Conservation (phyloP, 2,888 invertebrate genomes). For the Drosophila merina region DNA sequence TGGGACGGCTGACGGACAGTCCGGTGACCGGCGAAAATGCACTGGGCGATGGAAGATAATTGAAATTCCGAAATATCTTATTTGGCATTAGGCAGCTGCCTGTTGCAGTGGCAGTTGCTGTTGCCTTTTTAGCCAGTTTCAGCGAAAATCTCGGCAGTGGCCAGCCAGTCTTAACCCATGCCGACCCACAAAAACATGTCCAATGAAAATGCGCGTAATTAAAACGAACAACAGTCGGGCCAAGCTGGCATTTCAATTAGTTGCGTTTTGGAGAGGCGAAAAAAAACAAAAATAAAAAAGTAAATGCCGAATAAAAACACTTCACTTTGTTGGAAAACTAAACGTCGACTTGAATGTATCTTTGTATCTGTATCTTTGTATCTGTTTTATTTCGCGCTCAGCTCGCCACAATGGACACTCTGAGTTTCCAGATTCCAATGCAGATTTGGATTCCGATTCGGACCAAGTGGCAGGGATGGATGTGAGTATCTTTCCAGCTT, state of each 20-base stretch:
- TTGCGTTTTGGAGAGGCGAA: constrained; percentile 51
- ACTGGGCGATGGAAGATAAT: constrained; percentile 57
- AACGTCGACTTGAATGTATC: constrained; percentile 6
- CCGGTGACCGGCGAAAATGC: constrained; percentile 14
- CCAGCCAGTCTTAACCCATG: constrained; percentile 74
- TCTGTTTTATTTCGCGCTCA: constrained; percentile 57
- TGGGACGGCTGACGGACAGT: constrained; percentile 11
- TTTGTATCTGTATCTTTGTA: constrained; percentile 30
- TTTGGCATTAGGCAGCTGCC: constrained; percentile 63
- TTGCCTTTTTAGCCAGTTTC: constrained; percentile 39
- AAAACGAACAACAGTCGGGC: constrained; percentile 44
- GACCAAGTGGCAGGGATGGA: constrained; percentile 10
- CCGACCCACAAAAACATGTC: constrained; percentile 73
- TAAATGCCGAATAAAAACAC: constrained; percentile 30
- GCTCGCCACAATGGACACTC: constrained; percentile 16
- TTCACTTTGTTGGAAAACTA: constrained; percentile 55
- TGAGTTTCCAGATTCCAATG: constrained; percentile 8
- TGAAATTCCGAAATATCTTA: constrained; percentile 70
- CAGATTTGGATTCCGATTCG: constrained; percentile 1
- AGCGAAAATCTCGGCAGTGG: constrained; percentile 27
- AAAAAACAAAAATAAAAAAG: constrained; percentile 2
- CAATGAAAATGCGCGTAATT: constrained; percentile 69
- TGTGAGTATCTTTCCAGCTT: constrained; percentile 17
- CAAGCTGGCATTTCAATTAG: constrained; percentile 75
- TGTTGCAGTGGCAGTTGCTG: constrained; percentile 1